Evolutionary conservation across 2,888 invertebrate species (phyloP).

Genomic region (Congeria kusceri): DNA sequence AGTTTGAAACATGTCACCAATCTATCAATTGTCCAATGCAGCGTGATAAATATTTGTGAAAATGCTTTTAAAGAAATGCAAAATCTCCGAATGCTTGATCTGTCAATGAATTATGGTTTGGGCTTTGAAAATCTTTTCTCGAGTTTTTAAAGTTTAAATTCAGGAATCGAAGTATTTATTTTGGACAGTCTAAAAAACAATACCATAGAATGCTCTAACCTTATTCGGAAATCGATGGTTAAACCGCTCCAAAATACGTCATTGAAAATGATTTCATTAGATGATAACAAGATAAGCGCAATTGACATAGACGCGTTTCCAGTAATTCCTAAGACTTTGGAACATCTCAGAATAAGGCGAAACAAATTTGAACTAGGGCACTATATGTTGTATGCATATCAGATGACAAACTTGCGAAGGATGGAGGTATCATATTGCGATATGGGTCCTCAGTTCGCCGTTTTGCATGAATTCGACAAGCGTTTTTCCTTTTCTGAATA

Average conservation of each 20-base stretch:
- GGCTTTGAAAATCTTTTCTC: too few relatives aligned
- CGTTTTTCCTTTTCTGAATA: too few relatives aligned
- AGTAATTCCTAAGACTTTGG: slow-evolving; percentile 18
- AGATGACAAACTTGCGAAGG: slow-evolving; percentile 20
- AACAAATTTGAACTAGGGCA: slow-evolving; percentile 32
- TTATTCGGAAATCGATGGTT: slow-evolving; percentile 6
- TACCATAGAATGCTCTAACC: not conserved
- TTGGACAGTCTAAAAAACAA: not conserved
- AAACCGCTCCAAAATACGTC: slow-evolving; percentile 2
- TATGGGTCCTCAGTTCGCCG: slow-evolving; percentile 6
- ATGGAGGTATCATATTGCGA: slow-evolving; percentile 35
- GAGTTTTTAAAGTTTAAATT: slow-evolving; percentile 7
- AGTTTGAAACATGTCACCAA: slow-evolving; percentile 7
- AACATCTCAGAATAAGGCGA: slow-evolving; percentile 1
- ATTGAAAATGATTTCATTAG: slow-evolving; percentile 31
- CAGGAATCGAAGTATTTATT: not conserved
- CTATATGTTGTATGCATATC: slow-evolving; percentile 22
- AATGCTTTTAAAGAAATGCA: slow-evolving; percentile 17
- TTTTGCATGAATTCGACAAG: too few relatives aligned
- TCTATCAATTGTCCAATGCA: slow-evolving; percentile 25
- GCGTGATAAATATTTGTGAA: slow-evolving; percentile 4
- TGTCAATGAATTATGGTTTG: slow-evolving; percentile 31
- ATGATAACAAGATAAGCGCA: slow-evolving; percentile 22
- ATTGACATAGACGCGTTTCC: slow-evolving; percentile 7
- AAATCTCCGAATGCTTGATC: slow-evolving; percentile 29